Percentiles rank a stretch among this genome's conserved stretches.
Evolutionary conservation across 2,113 vertebrate genomes (phyloP).

Genomic region (Caranx ignobilis): DNA sequence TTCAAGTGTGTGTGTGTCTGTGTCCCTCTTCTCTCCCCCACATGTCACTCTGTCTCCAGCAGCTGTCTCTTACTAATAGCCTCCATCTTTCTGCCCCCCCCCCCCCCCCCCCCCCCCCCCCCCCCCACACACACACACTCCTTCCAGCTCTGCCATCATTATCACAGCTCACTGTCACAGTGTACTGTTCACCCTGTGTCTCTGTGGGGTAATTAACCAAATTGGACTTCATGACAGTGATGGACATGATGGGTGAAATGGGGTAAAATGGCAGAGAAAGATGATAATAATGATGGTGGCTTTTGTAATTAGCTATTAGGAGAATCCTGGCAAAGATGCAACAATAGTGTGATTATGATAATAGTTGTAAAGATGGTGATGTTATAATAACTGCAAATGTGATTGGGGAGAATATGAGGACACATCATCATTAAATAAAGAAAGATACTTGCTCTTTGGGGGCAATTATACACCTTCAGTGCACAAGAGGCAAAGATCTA

Average conservation of each 20-base stretch:
- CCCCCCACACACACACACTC: constrained; percentile 12
- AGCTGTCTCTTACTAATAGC: constrained; percentile 68
- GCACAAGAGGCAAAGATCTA: background rate
- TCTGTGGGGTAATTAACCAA: constrained; percentile 42
- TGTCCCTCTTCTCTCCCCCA: constrained; percentile 32
- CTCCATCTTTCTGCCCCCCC: constrained; percentile 60
- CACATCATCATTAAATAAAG: background rate
- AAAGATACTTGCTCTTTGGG: background rate
- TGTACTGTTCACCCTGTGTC: constrained; percentile 8
- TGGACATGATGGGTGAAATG: constrained; percentile 29
- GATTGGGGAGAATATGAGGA: background rate
- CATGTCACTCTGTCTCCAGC: constrained; percentile 66
- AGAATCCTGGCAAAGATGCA: background rate
- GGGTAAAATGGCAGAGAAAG: constrained; percentile 25
- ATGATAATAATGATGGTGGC: constrained; percentile 8
- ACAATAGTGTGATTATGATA: constrained; percentile 7
- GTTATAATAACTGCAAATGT: background rate
- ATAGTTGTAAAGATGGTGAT: background rate
- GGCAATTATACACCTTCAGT: background rate
- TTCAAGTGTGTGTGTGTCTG: background rate
- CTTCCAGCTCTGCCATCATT: constrained; percentile 51
- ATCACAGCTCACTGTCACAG: constrained; percentile 55
- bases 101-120: too few species aligned
- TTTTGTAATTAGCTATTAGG: constrained; percentile 14
- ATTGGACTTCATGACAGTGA: constrained; percentile 51